Evolutionary conservation across 2,888 invertebrate genomes (phyloP).

Genomic region (Microplitis manilae): DNA sequence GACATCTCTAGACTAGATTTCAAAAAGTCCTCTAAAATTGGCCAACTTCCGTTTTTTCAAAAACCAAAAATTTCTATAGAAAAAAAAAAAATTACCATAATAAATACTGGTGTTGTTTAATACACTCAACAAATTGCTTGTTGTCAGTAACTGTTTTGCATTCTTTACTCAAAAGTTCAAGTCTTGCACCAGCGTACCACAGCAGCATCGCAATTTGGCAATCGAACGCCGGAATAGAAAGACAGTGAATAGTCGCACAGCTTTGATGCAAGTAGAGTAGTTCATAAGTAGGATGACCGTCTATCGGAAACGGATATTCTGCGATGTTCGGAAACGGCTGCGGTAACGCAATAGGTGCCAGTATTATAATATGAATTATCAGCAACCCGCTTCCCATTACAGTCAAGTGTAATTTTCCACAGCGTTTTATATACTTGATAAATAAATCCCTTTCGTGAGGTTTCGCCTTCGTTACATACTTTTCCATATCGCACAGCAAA

Average conservation of each 20-base stretch:
- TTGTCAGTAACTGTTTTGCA: conserved; percentile 40
- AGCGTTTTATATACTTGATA: background rate
- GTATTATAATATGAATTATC: background rate
- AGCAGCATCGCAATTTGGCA: conserved; percentile 57
- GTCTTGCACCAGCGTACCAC: conserved; percentile 56
- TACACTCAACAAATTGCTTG: conserved; percentile 49
- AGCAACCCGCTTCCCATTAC: background rate
- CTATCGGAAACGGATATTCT: background rate
- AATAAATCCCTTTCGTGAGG: background rate
- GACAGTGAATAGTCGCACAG: background rate
- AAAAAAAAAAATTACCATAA: conserved; percentile 48
- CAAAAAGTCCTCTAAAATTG: background rate
- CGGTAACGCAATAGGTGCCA: background rate
- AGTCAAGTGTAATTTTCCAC: background rate
- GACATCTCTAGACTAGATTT: too few species aligned
- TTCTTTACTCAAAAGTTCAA: conserved; percentile 55
- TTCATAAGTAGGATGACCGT: background rate
- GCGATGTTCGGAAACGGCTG: background rate
- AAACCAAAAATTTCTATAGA: too few species aligned
- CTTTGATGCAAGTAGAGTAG: background rate
- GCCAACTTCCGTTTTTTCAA: background rate
- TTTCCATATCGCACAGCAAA: background rate
- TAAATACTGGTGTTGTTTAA: conserved; percentile 54
- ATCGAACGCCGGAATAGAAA: conserved; percentile 48
- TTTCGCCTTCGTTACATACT: background rate